Conservation (phyloP, 2,113 vertebrate species). For the Spea multiplicata region DNA sequence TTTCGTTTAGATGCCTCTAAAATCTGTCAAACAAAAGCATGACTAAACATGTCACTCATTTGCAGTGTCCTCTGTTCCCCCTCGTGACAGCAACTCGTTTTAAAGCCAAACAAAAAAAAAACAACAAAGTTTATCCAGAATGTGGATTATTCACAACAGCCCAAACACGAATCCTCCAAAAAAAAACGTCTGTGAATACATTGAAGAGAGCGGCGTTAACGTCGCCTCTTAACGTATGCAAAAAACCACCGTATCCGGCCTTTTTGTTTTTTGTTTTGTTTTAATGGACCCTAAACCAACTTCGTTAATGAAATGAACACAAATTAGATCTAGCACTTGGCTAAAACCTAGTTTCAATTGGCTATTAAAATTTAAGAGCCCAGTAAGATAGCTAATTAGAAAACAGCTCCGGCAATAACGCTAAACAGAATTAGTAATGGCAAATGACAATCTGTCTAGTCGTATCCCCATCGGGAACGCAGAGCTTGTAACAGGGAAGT, state of each 20-base stretch:
- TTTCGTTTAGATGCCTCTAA: slow-evolving; percentile 64
- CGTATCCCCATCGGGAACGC: slow-evolving; percentile 73
- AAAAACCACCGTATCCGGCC: slow-evolving; percentile 61
- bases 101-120: neutral
- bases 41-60: slow-evolving; percentile 54
- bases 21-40: slow-evolving; percentile 60
- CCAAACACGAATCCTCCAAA: slow-evolving; percentile 5
- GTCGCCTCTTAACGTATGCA: slow-evolving; percentile 54
- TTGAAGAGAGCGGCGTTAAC: slow-evolving; percentile 45
- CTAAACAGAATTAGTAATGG: slow-evolving; percentile 76
- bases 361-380: slow-evolving; percentile 86
- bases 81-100: neutral
- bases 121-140: neutral
- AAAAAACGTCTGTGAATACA: neutral
- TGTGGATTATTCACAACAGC: slow-evolving; percentile 15
- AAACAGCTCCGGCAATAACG: slow-evolving; percentile 72
- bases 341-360: slow-evolving; percentile 79
- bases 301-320: slow-evolving; percentile 80
- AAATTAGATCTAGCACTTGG: slow-evolving; percentile 82
- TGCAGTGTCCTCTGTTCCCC: neutral
- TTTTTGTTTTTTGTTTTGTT: slow-evolving; percentile 64
- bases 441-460: slow-evolving; percentile 80
- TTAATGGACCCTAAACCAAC: slow-evolving; percentile 82
- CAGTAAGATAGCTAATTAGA: slow-evolving; percentile 82
- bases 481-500: slow-evolving; percentile 71